These are phyloP conservation scores for Formica aserva DNA, from an alignment of 2,888 invertebrate genomes.

Conservation along the genomic window DNA sequence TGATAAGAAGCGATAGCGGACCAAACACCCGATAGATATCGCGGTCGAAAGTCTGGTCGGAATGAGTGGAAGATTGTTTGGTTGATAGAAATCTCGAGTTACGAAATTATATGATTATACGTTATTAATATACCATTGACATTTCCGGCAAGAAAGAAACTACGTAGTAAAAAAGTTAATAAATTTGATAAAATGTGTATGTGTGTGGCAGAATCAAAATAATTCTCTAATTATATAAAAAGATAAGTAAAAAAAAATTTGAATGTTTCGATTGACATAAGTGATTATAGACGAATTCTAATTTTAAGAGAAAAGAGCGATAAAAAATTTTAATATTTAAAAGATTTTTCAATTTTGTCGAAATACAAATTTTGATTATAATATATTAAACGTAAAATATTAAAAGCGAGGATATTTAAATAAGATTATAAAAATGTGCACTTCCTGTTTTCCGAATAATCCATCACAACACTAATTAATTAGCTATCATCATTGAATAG, in stretches of 20 bases:
- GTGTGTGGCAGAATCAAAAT: no score
- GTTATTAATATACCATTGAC: conserved; percentile 24
- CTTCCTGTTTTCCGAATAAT: background rate
- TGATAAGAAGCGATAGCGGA: conserved; percentile 57
- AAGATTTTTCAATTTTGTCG: background rate
- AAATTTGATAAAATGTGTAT: background rate
- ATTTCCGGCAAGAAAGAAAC: background rate
- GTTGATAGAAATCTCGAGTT: conserved; percentile 52
- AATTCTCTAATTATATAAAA: background rate
- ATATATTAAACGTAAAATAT: background rate
- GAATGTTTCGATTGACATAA: background rate
- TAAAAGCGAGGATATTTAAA: background rate
- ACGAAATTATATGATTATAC: conserved; percentile 4
- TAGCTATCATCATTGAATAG: background rate
- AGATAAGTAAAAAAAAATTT: background rate
- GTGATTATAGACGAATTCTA: background rate
- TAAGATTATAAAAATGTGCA: background rate
- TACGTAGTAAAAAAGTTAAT: background rate
- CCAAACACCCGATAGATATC: conserved; percentile 65
- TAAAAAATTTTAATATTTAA: background rate
- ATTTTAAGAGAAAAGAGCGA: background rate
- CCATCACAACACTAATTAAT: conserved; percentile 3
- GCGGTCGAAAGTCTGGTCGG: conserved; percentile 49
- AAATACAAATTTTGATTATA: background rate
- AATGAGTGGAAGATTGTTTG: conserved; percentile 41